A percentile compares a stretch with the other conserved stretches of the same genome.
Evolutionary conservation across 92 coral and sea anemone genomes (phyloP).

Genomic region (Epizoanthus ramosus): DNA sequence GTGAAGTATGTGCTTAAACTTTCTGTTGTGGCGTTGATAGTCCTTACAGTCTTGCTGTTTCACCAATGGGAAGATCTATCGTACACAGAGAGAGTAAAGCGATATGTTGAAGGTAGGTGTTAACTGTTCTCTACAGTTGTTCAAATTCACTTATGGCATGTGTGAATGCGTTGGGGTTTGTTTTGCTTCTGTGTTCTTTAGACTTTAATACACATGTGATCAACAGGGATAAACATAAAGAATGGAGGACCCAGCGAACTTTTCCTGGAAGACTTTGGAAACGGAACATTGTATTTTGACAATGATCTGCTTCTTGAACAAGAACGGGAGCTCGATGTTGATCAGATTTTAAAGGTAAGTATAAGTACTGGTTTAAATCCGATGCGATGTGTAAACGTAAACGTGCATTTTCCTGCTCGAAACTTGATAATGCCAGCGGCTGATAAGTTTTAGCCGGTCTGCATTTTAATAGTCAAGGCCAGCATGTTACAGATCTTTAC

Average conservation of each 20-base stretch:
- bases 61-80: constrained; percentile 29
- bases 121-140: background rate
- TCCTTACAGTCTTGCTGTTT: constrained; percentile 15
- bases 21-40: background rate
- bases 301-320: constrained; percentile 18
- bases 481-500: no score
- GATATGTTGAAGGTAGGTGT: constrained; percentile 13
- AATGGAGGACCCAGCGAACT: background rate
- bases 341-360: constrained; percentile 13
- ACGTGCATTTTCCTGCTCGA: no score
- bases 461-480: no score
- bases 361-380: no score
- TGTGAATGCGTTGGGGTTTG: background rate
- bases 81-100: constrained; percentile 13
- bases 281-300: constrained; percentile 2
- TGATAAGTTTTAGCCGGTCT: no score
- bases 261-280: background rate
- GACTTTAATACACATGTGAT: no score
- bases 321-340: constrained; percentile 22
- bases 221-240: background rate
- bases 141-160: background rate
- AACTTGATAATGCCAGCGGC: no score
- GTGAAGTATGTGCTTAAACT: constrained; percentile 32
- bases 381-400: no score
- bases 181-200: background rate